A percentile compares a stretch with the other conserved stretches of the same genome.
Conservation (phyloP, 2,113 vertebrate genomes). For the Xiphorhynchus elegans region DNA sequence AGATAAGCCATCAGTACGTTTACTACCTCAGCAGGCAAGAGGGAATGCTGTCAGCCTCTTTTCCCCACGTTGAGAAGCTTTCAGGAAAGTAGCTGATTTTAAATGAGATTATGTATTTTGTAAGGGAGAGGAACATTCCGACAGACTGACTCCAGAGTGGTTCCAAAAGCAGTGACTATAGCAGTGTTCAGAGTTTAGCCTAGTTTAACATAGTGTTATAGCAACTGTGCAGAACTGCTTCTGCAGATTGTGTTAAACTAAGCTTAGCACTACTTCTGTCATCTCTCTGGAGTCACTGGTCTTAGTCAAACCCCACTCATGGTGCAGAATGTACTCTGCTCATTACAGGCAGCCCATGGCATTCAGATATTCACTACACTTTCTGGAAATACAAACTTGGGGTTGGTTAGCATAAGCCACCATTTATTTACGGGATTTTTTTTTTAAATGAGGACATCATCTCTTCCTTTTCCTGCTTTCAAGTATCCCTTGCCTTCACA, state of each 20-base stretch:
- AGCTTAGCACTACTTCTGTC: slow-evolving; percentile 48
- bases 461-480: background rate
- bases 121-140: slow-evolving; percentile 51
- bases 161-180: slow-evolving; percentile 65
- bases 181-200: slow-evolving; percentile 67
- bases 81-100: slow-evolving; percentile 64
- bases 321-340: slow-evolving; percentile 3
- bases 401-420: background rate
- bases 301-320: background rate
- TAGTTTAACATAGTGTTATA: slow-evolving; percentile 63
- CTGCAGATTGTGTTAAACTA: slow-evolving; percentile 62
- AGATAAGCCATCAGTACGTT: slow-evolving; percentile 41
- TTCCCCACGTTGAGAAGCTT: background rate
- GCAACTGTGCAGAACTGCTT: slow-evolving; percentile 61
- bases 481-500: background rate
- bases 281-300: background rate
- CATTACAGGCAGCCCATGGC: background rate
- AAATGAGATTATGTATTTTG: slow-evolving; percentile 60
- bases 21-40: slow-evolving; percentile 33
- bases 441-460: background rate
- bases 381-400: background rate
- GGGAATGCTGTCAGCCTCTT: slow-evolving; percentile 50
- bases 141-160: slow-evolving; percentile 66
- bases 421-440: background rate
- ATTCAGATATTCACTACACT: background rate